These are phyloP conservation scores for Sminthurides bifidus DNA, from an alignment of 1,140 invertebrate species.

Conservation along the genomic window DNA sequence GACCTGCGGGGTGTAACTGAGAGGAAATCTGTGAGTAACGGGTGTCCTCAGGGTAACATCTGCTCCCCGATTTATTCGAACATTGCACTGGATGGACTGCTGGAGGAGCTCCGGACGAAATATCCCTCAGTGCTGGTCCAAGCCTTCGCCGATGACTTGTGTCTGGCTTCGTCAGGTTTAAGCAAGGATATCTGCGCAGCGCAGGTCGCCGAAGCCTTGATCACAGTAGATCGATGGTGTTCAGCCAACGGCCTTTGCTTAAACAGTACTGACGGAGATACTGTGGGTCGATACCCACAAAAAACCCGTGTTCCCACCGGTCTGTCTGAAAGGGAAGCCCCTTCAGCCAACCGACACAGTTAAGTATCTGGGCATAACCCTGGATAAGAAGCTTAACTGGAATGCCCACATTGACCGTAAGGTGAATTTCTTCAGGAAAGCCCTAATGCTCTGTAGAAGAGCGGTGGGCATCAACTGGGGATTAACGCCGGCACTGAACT, in stretches of 20 bases:
- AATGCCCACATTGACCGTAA: too few species aligned
- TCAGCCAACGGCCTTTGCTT: not conserved
- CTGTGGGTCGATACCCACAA: too few species aligned
- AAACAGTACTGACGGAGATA: not conserved
- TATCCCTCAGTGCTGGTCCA: not conserved
- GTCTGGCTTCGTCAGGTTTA: not conserved
- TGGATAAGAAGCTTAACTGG: too few species aligned
- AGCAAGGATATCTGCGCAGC: not conserved
- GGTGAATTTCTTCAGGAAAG: too few species aligned
- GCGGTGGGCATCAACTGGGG: too few species aligned
- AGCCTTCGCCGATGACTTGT: constrained; percentile 13
- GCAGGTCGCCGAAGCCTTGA: not conserved
- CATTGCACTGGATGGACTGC: constrained; percentile 4
- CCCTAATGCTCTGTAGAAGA: too few species aligned
- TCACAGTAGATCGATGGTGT: not conserved
- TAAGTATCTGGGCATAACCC: too few species aligned
- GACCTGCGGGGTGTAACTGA: not conserved
- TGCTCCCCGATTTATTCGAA: constrained; percentile 14
- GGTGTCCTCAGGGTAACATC: constrained; percentile 18
- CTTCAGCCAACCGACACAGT: too few species aligned
- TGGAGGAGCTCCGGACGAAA: not conserved
- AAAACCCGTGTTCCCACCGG: too few species aligned
- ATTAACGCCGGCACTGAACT: too few species aligned
- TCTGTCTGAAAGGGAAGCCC: too few species aligned
- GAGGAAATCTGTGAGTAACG: not conserved